phyloP scores from a whole-genome alignment of 2,888 invertebrate genomes.

The Dryomyza anilis region DNA sequence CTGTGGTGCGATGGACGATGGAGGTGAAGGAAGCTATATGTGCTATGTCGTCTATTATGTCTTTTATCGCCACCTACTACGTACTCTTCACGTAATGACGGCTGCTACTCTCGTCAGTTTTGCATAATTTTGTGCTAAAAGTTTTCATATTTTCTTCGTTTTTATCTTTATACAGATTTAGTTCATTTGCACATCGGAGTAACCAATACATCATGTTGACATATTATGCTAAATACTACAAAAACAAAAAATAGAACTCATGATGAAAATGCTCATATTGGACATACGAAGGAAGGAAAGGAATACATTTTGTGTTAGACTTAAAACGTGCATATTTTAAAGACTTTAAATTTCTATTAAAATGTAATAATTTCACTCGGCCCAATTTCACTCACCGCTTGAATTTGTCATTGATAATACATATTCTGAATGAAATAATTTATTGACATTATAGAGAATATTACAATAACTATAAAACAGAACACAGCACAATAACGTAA shows the following conservation, averaged over 20 bases:
- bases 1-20: no score
- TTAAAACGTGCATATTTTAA: no score
- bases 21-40: no score
- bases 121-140: slow-evolving; percentile 11
- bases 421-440: no score
- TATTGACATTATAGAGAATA: slow-evolving; percentile 8
- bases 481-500: not conserved
- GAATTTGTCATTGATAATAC: no score
- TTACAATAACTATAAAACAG: not conserved
- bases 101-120: not conserved
- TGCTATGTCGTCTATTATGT: no score
- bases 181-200: slow-evolving; percentile 14
- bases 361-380: no score
- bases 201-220: slow-evolving; percentile 23
- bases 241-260: no score
- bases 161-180: not conserved
- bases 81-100: not conserved
- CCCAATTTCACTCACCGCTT: no score
- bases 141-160: slow-evolving; percentile 1
- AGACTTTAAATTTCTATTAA: no score
- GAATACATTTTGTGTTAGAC: no score
- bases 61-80: not conserved
- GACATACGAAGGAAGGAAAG: no score
- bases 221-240: slow-evolving; percentile 19
- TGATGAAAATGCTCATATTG: not conserved